Conservation (phyloP, 2,113 vertebrate species). For the Diadophis punctatus region DNA sequence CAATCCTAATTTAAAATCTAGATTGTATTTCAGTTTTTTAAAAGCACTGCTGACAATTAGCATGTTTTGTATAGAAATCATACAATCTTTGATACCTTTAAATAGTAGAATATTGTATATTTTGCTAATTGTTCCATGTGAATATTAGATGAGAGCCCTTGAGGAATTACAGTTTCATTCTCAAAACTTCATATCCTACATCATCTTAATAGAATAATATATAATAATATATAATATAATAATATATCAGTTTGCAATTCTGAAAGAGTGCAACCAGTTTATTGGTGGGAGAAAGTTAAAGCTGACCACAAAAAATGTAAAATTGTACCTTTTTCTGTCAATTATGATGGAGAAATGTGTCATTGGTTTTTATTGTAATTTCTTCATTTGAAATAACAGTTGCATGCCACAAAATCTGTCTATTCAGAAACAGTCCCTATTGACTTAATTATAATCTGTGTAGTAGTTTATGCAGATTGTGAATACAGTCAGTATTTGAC, state of each 20-base stretch:
- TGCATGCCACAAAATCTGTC: not conserved
- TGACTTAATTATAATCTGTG: not conserved
- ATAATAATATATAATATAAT: not conserved
- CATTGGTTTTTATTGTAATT: not conserved
- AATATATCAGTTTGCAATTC: constrained; percentile 18
- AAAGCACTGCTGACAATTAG: not conserved
- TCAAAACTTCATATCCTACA: not conserved
- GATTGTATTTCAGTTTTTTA: not conserved
- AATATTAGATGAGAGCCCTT: not conserved
- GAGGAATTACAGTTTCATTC: not conserved
- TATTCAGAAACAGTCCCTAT: not conserved
- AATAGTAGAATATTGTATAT: not conserved
- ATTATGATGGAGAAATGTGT: not conserved
- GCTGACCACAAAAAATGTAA: not conserved
- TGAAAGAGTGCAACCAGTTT: constrained; percentile 27
- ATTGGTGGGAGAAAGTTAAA: not conserved
- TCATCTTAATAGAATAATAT: not conserved
- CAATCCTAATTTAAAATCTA: not conserved
- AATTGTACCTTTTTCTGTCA: not conserved
- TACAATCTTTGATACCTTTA: not conserved
- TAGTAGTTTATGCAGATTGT: not conserved
- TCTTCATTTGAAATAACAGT: not conserved
- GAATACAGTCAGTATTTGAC: not conserved
- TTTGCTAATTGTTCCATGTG: constrained; percentile 26
- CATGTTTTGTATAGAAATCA: rapidly evolving